A percentile compares a stretch with the other conserved stretches of the same genome.
These are phyloP conservation scores for Ciconia boyciana DNA, from an alignment of 2,113 vertebrate species.

Conservation along the genomic window DNA sequence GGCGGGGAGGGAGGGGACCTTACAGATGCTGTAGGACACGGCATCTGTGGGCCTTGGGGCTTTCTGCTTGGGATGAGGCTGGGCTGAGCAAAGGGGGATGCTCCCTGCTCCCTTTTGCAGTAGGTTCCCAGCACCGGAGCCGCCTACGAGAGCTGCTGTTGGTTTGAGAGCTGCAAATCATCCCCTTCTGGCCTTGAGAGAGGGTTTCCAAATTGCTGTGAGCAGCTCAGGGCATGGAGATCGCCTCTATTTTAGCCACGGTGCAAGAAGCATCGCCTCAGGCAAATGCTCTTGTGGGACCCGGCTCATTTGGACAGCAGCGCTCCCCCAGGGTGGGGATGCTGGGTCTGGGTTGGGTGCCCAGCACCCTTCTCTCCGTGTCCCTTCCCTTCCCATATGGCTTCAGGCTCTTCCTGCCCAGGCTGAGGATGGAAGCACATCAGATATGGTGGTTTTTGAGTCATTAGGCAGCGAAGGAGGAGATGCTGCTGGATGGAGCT, in stretches of 20 bases:
- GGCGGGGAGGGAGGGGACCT: background rate
- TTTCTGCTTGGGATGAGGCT: background rate
- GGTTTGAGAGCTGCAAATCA: background rate
- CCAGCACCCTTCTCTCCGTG: background rate
- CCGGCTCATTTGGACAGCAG: background rate
- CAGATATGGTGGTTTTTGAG: background rate
- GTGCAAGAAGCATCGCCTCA: background rate
- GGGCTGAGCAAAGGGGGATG: background rate
- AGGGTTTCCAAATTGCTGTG: background rate
- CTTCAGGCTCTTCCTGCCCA: background rate
- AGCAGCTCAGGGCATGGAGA: background rate
- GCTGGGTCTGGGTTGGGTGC: background rate
- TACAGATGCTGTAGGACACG: background rate
- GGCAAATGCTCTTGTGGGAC: background rate
- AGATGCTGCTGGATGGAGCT: background rate
- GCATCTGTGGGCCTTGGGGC: background rate
- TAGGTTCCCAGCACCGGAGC: background rate
- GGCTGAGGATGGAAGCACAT: background rate
- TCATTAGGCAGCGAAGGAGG: background rate
- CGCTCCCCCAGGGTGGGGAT: rapidly evolving
- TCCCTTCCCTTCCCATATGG: background rate
- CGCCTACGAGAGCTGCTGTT: background rate
- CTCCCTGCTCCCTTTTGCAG: background rate
- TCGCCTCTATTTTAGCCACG: background rate
- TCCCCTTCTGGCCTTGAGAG: background rate